These are phyloP conservation scores for Popillia japonica DNA, from an alignment of 1,140 invertebrate species.

Conservation along the genomic window DNA sequence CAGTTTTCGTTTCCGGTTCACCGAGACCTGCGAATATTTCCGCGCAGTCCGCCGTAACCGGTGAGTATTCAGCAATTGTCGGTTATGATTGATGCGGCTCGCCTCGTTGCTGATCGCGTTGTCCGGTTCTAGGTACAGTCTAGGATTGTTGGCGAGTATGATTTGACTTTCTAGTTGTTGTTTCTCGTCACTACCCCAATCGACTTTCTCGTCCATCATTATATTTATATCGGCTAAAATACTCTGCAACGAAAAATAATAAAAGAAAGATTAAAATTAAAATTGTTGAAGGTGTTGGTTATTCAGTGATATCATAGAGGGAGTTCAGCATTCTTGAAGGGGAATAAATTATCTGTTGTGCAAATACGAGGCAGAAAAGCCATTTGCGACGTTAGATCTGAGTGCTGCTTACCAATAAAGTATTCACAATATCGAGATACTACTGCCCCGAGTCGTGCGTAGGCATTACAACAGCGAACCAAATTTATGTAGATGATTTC, in stretches of 20 bases:
- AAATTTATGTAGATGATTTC: no score
- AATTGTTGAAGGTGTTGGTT: no score
- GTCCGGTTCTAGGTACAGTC: conserved; percentile 86
- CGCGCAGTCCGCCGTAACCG: conserved; percentile 77
- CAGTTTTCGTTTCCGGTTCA: conserved; percentile 87
- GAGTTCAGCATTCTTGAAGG: no score
- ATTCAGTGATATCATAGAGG: no score
- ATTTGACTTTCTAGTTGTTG: conserved; percentile 82
- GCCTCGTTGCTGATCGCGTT: conserved; percentile 78
- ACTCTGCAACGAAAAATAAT: conserved; percentile 49
- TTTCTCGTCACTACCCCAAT: conserved; percentile 75
- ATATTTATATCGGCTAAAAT: conserved; percentile 57
- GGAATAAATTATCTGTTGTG: no score
- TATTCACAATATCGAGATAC: no score
- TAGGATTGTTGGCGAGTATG: conserved; percentile 82
- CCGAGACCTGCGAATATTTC: conserved; percentile 79
- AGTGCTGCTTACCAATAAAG: no score
- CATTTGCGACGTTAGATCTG: no score
- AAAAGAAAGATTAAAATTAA: neutral
- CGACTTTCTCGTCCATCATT: conserved; percentile 51
- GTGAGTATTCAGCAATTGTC: conserved; percentile 77
- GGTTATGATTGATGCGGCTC: conserved; percentile 77
- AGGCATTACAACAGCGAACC: no score
- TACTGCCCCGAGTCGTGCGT: no score
- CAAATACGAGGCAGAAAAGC: no score